A percentile compares a stretch with the other conserved stretches of the same genome.
Evolutionary conservation across 1,140 invertebrate genomes (phyloP).

Genomic region (Zelostemma sp.): DNA sequence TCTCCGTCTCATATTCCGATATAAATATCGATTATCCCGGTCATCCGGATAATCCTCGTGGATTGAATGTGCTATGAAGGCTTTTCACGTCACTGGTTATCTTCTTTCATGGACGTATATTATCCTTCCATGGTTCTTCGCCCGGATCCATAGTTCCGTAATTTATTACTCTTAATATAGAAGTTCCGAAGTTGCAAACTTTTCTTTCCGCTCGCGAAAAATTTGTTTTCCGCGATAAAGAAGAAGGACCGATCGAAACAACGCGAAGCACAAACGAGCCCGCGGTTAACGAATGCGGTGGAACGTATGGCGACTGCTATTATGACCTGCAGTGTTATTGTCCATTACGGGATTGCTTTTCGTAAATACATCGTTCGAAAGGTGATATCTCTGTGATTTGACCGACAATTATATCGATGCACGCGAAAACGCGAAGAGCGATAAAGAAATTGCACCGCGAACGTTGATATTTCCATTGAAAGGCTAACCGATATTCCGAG

Average conservation of each 20-base stretch:
- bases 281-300: background rate
- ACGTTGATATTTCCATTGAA: constrained; percentile 35
- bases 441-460: constrained; percentile 15
- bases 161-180: constrained; percentile 51
- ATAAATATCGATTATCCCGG: constrained; percentile 65
- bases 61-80: constrained; percentile 62
- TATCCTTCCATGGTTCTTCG: constrained; percentile 49
- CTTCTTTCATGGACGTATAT: constrained; percentile 50
- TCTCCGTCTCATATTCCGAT: constrained; percentile 50
- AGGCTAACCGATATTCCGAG: constrained; percentile 20
- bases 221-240: constrained; percentile 22
- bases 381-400: constrained; percentile 11
- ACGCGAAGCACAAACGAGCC: background rate
- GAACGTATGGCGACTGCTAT: constrained; percentile 12
- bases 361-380: constrained; percentile 13
- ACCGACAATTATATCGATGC: constrained; percentile 34
- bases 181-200: constrained; percentile 30
- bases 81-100: constrained; percentile 51
- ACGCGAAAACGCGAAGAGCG: constrained; percentile 13
- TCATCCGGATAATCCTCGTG: constrained; percentile 64
- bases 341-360: constrained; percentile 32
- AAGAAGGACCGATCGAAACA: constrained; percentile 31
- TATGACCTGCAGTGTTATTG: constrained; percentile 18
- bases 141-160: constrained; percentile 46
- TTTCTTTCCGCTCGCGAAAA: constrained; percentile 32